Conservation (phyloP, 2,797 vertebrate genomes). For the Otolemur crassicaudatus region DNA sequence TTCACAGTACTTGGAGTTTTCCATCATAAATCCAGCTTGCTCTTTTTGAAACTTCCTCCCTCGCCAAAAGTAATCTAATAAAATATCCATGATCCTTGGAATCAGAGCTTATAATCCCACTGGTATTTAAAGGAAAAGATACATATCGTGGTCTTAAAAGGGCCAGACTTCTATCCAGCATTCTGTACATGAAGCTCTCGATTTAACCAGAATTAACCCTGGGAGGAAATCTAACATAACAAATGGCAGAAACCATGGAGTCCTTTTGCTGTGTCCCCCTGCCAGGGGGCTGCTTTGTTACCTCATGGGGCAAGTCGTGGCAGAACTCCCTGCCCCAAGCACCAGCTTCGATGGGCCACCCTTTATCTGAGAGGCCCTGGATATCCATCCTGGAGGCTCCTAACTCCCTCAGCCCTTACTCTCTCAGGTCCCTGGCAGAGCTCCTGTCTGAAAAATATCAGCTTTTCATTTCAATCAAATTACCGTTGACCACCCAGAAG, state of each 20-base stretch:
- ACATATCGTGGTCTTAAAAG: neutral
- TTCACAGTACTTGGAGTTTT: constrained; percentile 35
- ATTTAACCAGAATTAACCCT: neutral
- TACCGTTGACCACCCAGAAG: constrained; percentile 25
- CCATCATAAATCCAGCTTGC: constrained; percentile 21
- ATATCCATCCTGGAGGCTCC: neutral
- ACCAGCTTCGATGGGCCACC: neutral
- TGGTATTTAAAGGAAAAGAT: constrained; percentile 31
- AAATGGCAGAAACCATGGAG: neutral
- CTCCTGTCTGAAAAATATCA: neutral
- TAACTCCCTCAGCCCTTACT: neutral
- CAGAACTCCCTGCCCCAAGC: neutral
- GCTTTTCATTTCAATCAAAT: constrained; percentile 48
- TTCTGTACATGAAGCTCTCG: neutral
- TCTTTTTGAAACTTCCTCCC: constrained; percentile 18
- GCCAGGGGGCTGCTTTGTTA: neutral
- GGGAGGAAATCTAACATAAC: neutral
- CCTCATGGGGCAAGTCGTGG: neutral
- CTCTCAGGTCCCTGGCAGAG: neutral
- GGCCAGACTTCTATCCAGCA: neutral
- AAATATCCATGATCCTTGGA: constrained; percentile 2
- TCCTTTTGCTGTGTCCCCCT: neutral
- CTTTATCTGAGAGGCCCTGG: neutral
- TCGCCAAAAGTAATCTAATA: constrained; percentile 45
- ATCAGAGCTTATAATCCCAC: neutral